A percentile compares a stretch with the other conserved stretches of the same genome.
These are phyloP conservation scores for Meteorus sp. DNA, from an alignment of 1,140 invertebrate genomes.

Conservation along the genomic window DNA sequence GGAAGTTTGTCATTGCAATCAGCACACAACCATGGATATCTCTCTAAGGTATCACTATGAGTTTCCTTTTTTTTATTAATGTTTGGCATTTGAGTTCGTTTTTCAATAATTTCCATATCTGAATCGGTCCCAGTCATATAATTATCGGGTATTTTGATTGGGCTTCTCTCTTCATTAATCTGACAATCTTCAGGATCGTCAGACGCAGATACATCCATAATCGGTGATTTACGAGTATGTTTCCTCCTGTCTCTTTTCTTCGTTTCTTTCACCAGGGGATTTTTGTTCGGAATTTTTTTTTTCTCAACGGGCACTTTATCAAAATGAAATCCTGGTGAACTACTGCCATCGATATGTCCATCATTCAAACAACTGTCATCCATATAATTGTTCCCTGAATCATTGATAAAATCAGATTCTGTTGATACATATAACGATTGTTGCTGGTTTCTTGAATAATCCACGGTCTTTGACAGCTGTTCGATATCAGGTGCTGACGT, in stretches of 20 bases:
- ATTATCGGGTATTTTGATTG: slow-evolving; percentile 53
- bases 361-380: slow-evolving; percentile 16
- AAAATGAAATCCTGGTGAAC: neutral
- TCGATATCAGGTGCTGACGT: slow-evolving; percentile 38
- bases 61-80: slow-evolving; percentile 36
- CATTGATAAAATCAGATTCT: no score
- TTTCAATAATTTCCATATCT: slow-evolving; percentile 52
- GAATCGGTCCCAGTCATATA: slow-evolving; percentile 56
- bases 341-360: slow-evolving; percentile 2
- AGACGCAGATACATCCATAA: no score
- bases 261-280: slow-evolving; percentile 33
- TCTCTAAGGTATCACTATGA: slow-evolving; percentile 49
- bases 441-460: no score
- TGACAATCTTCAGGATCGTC: slow-evolving; percentile 34
- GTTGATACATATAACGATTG: no score
- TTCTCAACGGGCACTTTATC: slow-evolving; percentile 25
- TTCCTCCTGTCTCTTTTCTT: slow-evolving; percentile 46
- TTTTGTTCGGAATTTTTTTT: slow-evolving; percentile 39
- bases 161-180: slow-evolving; percentile 31
- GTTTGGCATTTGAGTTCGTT: slow-evolving; percentile 32
- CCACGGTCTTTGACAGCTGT: slow-evolving; percentile 33
- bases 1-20: slow-evolving; percentile 60
- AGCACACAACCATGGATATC: slow-evolving; percentile 63
- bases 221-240: no score
- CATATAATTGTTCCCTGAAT: slow-evolving; percentile 29